Evolutionary conservation across 2,797 vertebrate genomes (phyloP).

Genomic region (Eospalax fontanierii): DNA sequence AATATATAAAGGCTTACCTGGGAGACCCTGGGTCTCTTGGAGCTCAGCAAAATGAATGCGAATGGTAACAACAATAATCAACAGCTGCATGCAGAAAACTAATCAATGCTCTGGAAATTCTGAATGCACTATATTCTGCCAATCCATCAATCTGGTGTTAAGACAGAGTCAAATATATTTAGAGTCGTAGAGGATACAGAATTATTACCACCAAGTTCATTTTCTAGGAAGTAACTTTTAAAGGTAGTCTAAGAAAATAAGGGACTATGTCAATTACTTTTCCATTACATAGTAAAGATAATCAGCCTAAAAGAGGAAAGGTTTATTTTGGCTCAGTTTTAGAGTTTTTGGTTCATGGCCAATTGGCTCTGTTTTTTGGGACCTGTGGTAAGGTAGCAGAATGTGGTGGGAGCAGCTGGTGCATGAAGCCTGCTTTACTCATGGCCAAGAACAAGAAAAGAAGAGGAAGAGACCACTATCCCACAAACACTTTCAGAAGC

Average conservation of each 20-base stretch:
- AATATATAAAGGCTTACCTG: too few species aligned
- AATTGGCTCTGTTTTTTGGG: background rate
- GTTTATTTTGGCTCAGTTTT: background rate
- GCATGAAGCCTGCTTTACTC: background rate
- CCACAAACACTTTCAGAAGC: too few species aligned
- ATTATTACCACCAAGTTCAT: background rate
- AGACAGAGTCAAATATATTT: background rate
- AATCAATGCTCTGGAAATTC: background rate
- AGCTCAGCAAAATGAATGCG: background rate
- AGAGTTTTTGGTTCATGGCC: background rate
- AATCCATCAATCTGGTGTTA: background rate
- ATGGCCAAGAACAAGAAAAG: background rate
- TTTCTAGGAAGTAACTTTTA: background rate
- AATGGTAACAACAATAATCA: background rate
- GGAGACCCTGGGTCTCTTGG: background rate
- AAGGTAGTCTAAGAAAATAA: background rate
- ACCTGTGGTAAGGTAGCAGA: background rate
- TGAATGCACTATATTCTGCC: background rate
- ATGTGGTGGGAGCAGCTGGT: background rate
- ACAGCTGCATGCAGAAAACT: background rate
- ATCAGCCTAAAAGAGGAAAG: background rate
- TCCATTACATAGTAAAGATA: background rate
- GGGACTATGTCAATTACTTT: background rate
- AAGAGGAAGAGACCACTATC: background rate
- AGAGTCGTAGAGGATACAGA: slow-evolving; percentile 5